phyloP scores from a whole-genome alignment of 2,113 vertebrate species.

The Myocastor coypus region DNA sequence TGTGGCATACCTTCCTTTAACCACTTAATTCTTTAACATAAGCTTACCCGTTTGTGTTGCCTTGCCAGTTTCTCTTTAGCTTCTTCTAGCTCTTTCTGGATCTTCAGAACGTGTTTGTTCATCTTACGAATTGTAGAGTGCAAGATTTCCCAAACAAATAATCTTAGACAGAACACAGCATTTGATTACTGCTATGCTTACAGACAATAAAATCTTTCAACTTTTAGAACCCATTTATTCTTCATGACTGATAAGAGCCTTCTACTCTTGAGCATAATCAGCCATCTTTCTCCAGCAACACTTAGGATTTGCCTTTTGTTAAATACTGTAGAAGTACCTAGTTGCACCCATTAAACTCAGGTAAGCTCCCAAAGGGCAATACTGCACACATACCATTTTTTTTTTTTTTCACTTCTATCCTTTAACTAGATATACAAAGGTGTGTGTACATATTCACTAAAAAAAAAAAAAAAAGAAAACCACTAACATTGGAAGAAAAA shows the following conservation, averaged over 20 bases:
- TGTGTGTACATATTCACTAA: background rate
- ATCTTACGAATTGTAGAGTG: constrained; percentile 99
- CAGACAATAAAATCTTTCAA: background rate
- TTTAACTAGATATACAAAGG: background rate
- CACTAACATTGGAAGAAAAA: background rate
- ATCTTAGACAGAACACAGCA: constrained; percentile 85
- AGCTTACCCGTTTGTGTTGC: constrained; percentile 92
- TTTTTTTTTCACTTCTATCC: background rate
- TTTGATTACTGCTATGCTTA: constrained; percentile 44
- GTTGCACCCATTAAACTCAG: background rate
- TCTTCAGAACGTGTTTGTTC: constrained; percentile 99
- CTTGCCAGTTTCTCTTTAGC: constrained; percentile 97
- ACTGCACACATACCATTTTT: background rate
- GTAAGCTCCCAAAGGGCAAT: background rate
- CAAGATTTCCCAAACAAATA: constrained; percentile 98
- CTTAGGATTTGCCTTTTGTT: background rate
- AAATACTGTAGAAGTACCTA: background rate
- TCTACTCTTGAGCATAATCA: background rate
- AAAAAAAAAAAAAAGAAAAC: no score
- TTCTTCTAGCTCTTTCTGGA: constrained; percentile 97
- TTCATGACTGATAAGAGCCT: background rate
- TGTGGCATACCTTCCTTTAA: background rate
- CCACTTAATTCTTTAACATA: background rate
- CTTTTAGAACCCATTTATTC: background rate
- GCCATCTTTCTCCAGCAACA: background rate